A percentile compares a stretch with the other conserved stretches of the same genome.
These are phyloP conservation scores for Chloebia gouldiae DNA, from an alignment of 2,113 vertebrate genomes.

Conservation along the genomic window DNA sequence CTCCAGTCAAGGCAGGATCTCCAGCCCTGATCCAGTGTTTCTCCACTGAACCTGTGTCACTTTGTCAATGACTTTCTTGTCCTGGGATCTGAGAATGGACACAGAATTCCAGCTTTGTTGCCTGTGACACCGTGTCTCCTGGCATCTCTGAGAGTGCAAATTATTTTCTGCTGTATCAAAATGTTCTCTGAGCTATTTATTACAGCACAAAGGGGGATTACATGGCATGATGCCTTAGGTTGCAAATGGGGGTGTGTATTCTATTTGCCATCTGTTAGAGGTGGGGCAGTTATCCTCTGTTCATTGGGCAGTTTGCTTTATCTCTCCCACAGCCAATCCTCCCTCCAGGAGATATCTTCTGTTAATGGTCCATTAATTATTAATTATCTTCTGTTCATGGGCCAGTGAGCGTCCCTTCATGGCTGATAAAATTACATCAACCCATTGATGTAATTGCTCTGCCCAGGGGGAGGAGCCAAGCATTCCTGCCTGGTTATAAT, in stretches of 20 bases:
- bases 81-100: background rate
- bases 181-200: background rate
- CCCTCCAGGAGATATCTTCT: no score
- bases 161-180: background rate
- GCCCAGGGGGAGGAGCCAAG: no score
- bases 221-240: background rate
- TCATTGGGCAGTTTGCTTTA: background rate
- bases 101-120: rapidly evolving
- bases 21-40: background rate
- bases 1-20: background rate
- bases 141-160: rapidly evolving
- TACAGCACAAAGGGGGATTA: rapidly evolving
- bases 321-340: no score
- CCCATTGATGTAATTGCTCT: no score
- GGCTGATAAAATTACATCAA: no score
- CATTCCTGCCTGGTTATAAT: no score
- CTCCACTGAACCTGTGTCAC: background rate
- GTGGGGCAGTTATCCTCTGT: background rate
- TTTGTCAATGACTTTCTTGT: background rate
- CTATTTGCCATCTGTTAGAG: background rate
- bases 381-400: no score
- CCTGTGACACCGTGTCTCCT: background rate
- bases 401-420: no score
- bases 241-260: background rate
- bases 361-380: no score